Conservation (phyloP, 2,797 vertebrate genomes). For the Neosilurus mollespiculum region DNA sequence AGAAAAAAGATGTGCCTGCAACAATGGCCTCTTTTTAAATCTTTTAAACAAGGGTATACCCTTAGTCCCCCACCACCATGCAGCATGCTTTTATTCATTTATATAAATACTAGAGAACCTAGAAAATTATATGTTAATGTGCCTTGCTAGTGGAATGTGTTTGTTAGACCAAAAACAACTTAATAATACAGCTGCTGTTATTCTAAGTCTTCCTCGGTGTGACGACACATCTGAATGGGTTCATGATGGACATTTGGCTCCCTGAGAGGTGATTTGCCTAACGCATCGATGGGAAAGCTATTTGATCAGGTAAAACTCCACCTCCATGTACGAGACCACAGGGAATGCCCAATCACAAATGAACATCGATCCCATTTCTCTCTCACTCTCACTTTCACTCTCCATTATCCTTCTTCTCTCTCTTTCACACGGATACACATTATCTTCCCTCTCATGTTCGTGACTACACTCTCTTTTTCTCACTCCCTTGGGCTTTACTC, state of each 20-base stretch:
- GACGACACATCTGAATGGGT: not conserved
- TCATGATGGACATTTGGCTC: slow-evolving; percentile 18
- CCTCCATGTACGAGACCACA: slow-evolving; percentile 51
- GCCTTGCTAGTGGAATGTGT: too few species aligned
- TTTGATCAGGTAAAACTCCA: slow-evolving; percentile 54
- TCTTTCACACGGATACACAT: slow-evolving; percentile 34
- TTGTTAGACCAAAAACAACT: not conserved
- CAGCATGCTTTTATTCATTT: not conserved
- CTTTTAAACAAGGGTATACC: not conserved
- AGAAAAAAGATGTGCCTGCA: not conserved
- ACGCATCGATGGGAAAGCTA: slow-evolving; percentile 15
- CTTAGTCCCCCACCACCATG: not conserved
- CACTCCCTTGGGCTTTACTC: not conserved
- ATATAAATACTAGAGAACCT: not conserved
- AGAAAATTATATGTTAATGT: not conserved
- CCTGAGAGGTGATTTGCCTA: slow-evolving; percentile 26
- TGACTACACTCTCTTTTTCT: too few species aligned
- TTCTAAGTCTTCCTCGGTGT: not conserved
- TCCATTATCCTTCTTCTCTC: slow-evolving; percentile 43
- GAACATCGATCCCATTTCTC: slow-evolving; percentile 63
- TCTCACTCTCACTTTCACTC: slow-evolving; percentile 37
- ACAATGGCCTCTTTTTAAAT: not conserved
- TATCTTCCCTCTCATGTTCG: slow-evolving; percentile 44
- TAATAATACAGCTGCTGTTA: not conserved
- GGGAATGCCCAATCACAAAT: slow-evolving; percentile 59